Evolutionary conservation across 2,113 vertebrate species (phyloP), one percentile per base, ranked within the genome.

Genomic region (Rhegmatorhina hoffmannsi): DNA sequence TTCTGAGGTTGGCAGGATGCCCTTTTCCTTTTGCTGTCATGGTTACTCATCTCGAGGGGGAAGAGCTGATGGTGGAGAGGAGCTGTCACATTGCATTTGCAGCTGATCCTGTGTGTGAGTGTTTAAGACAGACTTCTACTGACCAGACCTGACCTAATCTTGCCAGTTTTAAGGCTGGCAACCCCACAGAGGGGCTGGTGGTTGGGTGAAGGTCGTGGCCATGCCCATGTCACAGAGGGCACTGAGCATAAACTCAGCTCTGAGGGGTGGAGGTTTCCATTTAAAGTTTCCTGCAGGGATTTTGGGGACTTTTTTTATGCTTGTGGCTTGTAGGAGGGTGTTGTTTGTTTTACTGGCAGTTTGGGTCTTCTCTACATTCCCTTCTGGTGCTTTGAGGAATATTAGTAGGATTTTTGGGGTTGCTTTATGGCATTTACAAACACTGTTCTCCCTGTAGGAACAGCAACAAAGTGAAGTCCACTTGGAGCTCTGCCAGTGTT

Each of bases 221-320:
- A 11, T 47, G 3, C 2, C 29, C 1, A 1, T 26, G 49, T 46
- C 36, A 13, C 1, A 10, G 63, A 50, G 52, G 13, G 29, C 24
- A 16, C 31, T 0, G 3, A 55, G 23, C 13, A 0, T 46, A 18
- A 17, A 19, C 52, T 59, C 0, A 0, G 44, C 58, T 46, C 67
- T 16, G 15, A n/a, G 24, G 43, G 58, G 40, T 43, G 50, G 72
- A 73, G 33, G 17, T 18, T 79, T 62, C 46, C 33, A 4, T 50
- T 85, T 47, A 17, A 75, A 73, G 59, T 76, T 79, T 63, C 52
- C 55, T 67, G 63, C 59, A 19, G 31, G 24, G 75, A 15, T 56
- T 93, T 80, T 28, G 2, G 50, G n/a, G 46, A 62, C 28, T 3
- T 58, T 85, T 52, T 70, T 69, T 24, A 75, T 44, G 4, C 44